A percentile compares a stretch with the other conserved stretches of the same genome.
Conservation (phyloP, 2,113 vertebrate species). For the Phalacrocorax brasilianus region DNA sequence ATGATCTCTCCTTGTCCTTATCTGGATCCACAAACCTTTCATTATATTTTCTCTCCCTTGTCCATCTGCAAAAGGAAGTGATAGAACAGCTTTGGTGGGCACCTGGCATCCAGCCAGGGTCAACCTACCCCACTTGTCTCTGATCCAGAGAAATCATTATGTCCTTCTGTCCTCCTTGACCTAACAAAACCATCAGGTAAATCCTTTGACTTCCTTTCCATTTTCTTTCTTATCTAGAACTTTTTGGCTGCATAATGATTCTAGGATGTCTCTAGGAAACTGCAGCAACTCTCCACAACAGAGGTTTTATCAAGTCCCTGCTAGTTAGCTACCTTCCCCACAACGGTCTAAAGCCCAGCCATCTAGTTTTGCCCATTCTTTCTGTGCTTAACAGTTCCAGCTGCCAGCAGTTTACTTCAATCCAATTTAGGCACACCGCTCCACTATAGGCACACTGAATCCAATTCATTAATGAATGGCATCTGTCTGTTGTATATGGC, state of each 20-base stretch:
- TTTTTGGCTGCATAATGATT: background rate
- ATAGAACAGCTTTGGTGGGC: background rate
- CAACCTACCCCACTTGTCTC: background rate
- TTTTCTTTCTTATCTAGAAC: background rate
- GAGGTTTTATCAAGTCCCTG: background rate
- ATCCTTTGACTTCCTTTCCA: background rate
- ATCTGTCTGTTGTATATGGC: background rate
- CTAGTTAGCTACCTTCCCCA: background rate
- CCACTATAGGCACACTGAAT: too few species aligned
- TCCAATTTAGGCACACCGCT: background rate
- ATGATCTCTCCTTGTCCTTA: background rate
- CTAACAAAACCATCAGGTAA: background rate
- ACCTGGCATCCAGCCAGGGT: background rate
- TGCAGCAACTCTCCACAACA: background rate
- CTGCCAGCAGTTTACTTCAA: background rate
- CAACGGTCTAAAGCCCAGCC: background rate
- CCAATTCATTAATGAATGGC: background rate
- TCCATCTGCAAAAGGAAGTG: background rate
- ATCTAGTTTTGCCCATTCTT: background rate
- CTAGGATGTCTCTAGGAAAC: background rate
- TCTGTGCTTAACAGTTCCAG: background rate
- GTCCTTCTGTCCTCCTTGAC: background rate
- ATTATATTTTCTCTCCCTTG: background rate
- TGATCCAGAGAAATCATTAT: background rate
- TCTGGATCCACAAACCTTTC: background rate